These are phyloP conservation scores for Platalea minor DNA, from an alignment of 2,797 vertebrate genomes.

Conservation along the genomic window DNA sequence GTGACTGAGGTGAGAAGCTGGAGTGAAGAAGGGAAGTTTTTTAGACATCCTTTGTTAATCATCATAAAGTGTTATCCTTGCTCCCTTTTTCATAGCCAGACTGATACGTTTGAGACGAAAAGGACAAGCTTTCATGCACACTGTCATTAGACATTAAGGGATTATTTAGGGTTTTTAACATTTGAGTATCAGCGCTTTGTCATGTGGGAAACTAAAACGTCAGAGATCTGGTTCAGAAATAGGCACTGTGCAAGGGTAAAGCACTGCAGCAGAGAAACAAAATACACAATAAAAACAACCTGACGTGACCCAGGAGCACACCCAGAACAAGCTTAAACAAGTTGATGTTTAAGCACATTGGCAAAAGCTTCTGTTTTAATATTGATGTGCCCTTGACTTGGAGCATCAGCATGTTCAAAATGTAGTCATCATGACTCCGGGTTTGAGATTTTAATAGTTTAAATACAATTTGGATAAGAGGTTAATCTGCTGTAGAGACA, in stretches of 20 bases:
- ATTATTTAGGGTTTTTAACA: neutral
- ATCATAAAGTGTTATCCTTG: neutral
- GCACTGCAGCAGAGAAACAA: neutral
- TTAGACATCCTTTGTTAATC: neutral
- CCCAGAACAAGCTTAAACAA: neutral
- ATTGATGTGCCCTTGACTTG: neutral
- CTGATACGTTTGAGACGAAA: neutral
- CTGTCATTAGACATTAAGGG: neutral
- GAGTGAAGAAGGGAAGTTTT: neutral
- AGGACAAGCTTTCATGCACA: neutral
- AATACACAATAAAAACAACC: neutral
- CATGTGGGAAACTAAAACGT: neutral
- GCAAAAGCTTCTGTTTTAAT: neutral
- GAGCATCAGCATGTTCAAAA: neutral
- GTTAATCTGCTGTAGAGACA: neutral
- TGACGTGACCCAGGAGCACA: neutral
- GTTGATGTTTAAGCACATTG: neutral
- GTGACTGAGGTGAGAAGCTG: neutral
- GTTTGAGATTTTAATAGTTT: neutral
- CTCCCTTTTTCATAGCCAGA: neutral
- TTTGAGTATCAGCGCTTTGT: neutral
- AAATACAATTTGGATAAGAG: neutral
- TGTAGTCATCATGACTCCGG: neutral
- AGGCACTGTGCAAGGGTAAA: neutral
- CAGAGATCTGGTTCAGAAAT: neutral